Evolutionary conservation across 1,140 invertebrate species (phyloP).

Genomic region (Bombus sylvicola): DNA sequence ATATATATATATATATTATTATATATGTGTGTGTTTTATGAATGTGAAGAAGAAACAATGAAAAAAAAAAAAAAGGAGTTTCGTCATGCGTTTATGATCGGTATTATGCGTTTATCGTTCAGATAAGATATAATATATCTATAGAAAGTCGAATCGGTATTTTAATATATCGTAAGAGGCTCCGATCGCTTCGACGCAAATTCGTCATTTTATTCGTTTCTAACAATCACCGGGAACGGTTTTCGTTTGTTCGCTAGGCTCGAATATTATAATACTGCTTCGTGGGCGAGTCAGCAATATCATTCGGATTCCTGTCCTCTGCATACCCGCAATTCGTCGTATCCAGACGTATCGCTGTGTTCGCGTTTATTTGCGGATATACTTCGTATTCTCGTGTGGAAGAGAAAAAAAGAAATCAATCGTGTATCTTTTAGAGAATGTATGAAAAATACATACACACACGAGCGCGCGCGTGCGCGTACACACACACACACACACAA

Average conservation of each 20-base stretch:
- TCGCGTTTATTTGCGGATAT: not conserved
- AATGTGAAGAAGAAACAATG: conserved; percentile 7
- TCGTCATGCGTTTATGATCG: not conserved
- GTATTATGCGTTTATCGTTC: conserved; percentile 26
- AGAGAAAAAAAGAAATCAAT: not conserved
- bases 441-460: too few relatives aligned
- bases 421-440: too few relatives aligned
- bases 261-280: not conserved
- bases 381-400: not conserved
- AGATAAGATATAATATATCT: conserved; percentile 24
- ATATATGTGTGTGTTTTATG: conserved; percentile 11
- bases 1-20: conserved; percentile 6
- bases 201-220: not conserved
- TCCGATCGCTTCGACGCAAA: not conserved
- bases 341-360: not conserved
- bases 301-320: conserved; percentile 18
- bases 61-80: not conserved
- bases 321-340: not conserved
- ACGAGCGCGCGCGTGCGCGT: rapidly evolving
- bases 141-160: conserved; percentile 27
- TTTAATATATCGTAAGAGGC: conserved; percentile 22
- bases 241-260: conserved; percentile 2
- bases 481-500: too few relatives aligned
- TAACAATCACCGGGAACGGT: not conserved
- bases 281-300: conserved; percentile 42